A percentile compares a stretch with the other conserved stretches of the same genome.
Evolutionary conservation across 1,140 invertebrate species (phyloP).

Genomic region (Anthonomus grandis): DNA sequence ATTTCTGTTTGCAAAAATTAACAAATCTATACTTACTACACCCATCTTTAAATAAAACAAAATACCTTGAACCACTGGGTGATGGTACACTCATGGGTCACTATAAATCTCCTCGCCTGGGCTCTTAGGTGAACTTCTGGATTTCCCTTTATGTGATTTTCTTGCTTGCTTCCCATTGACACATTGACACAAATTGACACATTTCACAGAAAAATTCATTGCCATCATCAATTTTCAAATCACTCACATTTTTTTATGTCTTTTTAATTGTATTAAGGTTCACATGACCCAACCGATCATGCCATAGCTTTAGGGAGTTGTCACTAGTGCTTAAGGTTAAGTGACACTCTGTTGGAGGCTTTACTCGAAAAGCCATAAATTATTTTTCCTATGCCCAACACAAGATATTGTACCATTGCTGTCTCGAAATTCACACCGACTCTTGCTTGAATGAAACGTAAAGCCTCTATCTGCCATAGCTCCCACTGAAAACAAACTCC

Average conservation of each 20-base stretch:
- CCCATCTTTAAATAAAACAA: slow-evolving; percentile 47
- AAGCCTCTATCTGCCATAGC: too few relatives aligned
- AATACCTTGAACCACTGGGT: slow-evolving; percentile 42
- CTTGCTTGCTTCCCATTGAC: not conserved
- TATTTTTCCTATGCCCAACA: not conserved
- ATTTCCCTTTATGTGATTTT: slow-evolving; percentile 1
- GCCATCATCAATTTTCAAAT: too few relatives aligned
- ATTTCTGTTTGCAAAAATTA: slow-evolving; percentile 48
- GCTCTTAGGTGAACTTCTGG: not conserved
- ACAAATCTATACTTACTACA: slow-evolving; percentile 31
- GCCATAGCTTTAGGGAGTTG: slow-evolving; percentile 15
- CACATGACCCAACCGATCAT: slow-evolving; percentile 34
- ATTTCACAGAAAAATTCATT: not conserved
- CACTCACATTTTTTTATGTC: too few relatives aligned
- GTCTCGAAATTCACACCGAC: not conserved
- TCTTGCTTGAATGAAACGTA: too few relatives aligned
- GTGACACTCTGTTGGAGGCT: not conserved
- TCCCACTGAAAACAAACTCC: too few relatives aligned
- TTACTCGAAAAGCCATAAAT: not conserved
- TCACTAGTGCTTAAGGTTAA: not conserved
- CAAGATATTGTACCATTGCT: slow-evolving; percentile 2
- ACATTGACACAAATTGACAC: too few relatives aligned
- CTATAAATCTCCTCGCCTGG: slow-evolving; percentile 28
- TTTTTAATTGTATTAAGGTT: slow-evolving; percentile 5
- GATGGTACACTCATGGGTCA: slow-evolving; percentile 38